phyloP scores from a whole-genome alignment of 2,113 vertebrate genomes.

The Myrmecophaga tridactyla region DNA sequence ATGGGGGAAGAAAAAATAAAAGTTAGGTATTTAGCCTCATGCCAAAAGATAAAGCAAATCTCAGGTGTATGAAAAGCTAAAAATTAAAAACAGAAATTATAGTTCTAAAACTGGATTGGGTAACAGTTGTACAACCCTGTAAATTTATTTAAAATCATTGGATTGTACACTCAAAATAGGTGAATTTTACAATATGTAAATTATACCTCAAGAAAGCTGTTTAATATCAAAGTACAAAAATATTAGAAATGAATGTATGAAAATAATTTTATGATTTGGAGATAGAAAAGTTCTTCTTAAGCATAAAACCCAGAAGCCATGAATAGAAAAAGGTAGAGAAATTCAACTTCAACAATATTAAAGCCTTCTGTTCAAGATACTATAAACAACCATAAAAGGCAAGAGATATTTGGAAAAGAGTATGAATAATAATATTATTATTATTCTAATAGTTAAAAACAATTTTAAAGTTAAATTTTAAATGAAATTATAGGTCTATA shows the following conservation, averaged over 20 bases:
- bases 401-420: neutral
- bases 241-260: neutral
- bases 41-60: too few species aligned
- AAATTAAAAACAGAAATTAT: slow-evolving; percentile 15
- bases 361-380: neutral
- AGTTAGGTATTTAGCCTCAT: too few species aligned
- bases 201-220: slow-evolving; percentile 28
- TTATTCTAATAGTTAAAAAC: neutral
- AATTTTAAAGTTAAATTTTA: neutral
- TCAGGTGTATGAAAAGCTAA: neutral
- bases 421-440: too few species aligned
- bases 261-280: neutral
- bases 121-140: neutral
- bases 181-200: neutral
- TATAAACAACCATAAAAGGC: neutral
- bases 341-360: neutral
- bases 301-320: neutral
- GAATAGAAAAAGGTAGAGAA: slow-evolving; percentile 22
- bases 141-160: neutral
- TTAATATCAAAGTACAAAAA: slow-evolving; percentile 15
- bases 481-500: neutral
- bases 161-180: too few species aligned
- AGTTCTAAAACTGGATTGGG: neutral
- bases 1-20: neutral
- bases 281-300: neutral